Conservation (phyloP, 2,797 vertebrate genomes). For the Acropternis orthonyx region DNA sequence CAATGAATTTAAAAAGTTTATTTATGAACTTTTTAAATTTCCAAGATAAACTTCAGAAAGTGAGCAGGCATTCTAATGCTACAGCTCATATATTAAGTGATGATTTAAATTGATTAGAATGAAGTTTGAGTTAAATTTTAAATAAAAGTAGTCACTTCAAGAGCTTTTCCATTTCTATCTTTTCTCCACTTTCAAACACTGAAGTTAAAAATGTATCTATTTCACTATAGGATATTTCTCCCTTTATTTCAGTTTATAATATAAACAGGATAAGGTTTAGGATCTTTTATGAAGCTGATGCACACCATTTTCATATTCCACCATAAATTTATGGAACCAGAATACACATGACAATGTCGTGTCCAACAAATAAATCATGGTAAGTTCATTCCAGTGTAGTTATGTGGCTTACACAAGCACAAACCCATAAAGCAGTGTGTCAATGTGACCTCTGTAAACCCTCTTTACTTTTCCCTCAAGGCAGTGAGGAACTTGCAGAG, state of each 20-base stretch:
- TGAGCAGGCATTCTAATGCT: not conserved
- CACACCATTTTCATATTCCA: not conserved
- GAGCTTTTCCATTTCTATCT: not conserved
- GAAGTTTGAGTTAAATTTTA: not conserved
- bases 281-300: not conserved
- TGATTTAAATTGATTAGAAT: not conserved
- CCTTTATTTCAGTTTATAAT: not conserved
- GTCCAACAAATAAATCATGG: not conserved
- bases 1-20: not conserved
- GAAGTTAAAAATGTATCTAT: not conserved
- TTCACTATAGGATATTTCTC: not conserved
- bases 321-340: not conserved
- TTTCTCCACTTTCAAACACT: not conserved
- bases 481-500: not conserved
- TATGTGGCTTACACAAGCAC: not conserved
- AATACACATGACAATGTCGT: not conserved
- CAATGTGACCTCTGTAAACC: not conserved
- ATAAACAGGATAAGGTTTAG: not conserved
- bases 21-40: not conserved
- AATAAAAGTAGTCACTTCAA: not conserved
- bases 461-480: not conserved
- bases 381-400: not conserved
- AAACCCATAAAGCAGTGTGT: not conserved
- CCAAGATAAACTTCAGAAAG: not conserved
- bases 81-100: not conserved